Evolutionary conservation across 2,113 vertebrate species (phyloP).

Genomic region (Probosciger aterrimus): DNA sequence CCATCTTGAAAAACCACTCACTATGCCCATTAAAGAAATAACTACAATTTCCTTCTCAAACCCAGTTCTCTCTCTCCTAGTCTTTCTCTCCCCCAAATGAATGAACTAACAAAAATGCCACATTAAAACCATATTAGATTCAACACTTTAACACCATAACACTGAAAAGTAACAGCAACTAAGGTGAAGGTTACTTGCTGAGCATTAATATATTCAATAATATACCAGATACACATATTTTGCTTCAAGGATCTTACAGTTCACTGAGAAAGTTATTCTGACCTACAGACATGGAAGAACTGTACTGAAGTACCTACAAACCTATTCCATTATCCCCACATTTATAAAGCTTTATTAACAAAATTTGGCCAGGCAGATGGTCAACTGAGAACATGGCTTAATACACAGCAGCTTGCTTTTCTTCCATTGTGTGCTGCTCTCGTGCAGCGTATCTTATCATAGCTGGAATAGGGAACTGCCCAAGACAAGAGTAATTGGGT

Average conservation of each 20-base stretch:
- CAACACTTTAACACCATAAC: neutral
- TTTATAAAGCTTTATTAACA: neutral
- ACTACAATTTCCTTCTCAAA: neutral
- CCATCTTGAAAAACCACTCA: neutral
- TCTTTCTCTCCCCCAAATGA: neutral
- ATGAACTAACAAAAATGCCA: neutral
- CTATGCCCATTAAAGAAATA: neutral
- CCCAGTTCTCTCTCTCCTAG: neutral
- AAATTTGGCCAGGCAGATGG: neutral
- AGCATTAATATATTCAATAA: neutral
- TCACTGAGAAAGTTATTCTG: neutral
- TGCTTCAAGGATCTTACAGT: neutral
- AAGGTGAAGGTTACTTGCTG: neutral
- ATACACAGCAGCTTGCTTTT: neutral
- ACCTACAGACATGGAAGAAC: neutral
- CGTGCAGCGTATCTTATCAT: neutral
- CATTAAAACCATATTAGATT: neutral
- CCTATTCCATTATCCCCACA: neutral
- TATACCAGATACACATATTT: neutral
- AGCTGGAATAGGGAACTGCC: neutral
- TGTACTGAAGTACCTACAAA: neutral
- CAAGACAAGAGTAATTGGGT: neutral
- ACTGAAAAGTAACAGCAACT: neutral
- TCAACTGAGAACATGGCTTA: neutral
- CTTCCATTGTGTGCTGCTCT: neutral